A percentile compares a stretch with the other conserved stretches of the same genome.
Evolutionary conservation across 2,797 vertebrate genomes (phyloP).

Genomic region (Gallinago solitaria): DNA sequence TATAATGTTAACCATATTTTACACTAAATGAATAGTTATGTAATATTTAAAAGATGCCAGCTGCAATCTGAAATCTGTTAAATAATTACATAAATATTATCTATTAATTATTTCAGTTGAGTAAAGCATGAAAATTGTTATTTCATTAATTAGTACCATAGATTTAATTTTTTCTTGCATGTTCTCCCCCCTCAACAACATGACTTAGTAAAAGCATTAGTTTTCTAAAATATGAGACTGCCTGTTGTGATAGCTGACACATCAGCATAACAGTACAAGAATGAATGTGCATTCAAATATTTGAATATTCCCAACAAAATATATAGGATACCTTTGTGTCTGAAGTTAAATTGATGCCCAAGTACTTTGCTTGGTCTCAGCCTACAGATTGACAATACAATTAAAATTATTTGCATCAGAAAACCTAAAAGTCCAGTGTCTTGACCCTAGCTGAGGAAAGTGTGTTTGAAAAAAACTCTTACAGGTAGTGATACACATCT

Average conservation of each 20-base stretch:
- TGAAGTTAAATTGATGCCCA: neutral
- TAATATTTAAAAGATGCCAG: neutral
- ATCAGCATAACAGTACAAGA: neutral
- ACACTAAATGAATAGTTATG: neutral
- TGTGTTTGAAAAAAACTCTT: neutral
- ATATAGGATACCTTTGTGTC: neutral
- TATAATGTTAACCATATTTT: neutral
- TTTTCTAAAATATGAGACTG: neutral
- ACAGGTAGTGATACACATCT: neutral
- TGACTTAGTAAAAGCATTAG: neutral
- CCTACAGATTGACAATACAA: neutral
- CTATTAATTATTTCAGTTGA: neutral
- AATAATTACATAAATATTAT: conserved; percentile 10
- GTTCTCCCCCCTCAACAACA: neutral
- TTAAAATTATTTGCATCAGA: neutral
- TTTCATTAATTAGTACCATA: neutral
- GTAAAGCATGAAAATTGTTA: neutral
- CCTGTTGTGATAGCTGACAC: neutral
- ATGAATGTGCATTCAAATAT: neutral
- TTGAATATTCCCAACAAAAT: neutral
- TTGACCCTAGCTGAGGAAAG: neutral
- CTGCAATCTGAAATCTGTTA: neutral
- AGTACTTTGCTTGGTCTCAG: neutral
- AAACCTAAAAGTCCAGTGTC: neutral
- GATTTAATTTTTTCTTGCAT: neutral